Base-by-base conservation (phyloP, 2,113 vertebrate genomes). In the Boulengeromyrus knoepffleri region DNA sequence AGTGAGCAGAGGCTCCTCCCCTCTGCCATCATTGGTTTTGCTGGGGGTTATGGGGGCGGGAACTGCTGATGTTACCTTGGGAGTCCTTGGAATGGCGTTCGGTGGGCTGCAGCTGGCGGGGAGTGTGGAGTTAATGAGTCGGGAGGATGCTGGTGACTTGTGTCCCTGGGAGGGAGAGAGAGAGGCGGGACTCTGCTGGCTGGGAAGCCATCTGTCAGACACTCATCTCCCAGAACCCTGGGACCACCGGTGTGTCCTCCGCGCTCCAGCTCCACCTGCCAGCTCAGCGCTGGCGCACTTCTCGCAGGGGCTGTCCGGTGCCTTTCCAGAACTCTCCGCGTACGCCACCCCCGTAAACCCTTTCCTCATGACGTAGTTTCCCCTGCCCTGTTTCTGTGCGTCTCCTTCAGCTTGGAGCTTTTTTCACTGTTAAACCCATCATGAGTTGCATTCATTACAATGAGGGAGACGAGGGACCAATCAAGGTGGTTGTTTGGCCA, bases 171-270 rank as follows among this genome's bases (percentile, higher is more conserved):
- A 39, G 85, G 47, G 85, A 12, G 15, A 0, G 15, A 0, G 85
- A 24, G 85, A 87, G n/a, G 85, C 17, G 12, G 85, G 27, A 19
- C 50, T 53, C 50, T 31, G 50, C 13, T 87, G 85, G 50, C 85
- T 53, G 85, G 31, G 49, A 50, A n/a, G 50, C 85, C 85, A 87
- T 87, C 85, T 87, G 85, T 87, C 85, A 87, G 85, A n/a, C 8
- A 3, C 85, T 50, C 2, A 8, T n/a, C 85, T 87, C n/a, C 7
- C 50, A 46, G 39, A 24, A 12, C 39, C 45, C 21, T 12, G 85
- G 85, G 47, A 27, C 85, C 85, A 10, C 85, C 13, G 85, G 47
- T 19, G 50, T 31, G 27, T 53, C 24, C 27, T 87, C n/a, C 8
- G 50, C 50, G 0, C 50, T 36, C 15, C 13, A 27, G 31, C 27